Evolutionary conservation across 1,140 invertebrate genomes (phyloP).

Genomic region (Achroia grisella): DNA sequence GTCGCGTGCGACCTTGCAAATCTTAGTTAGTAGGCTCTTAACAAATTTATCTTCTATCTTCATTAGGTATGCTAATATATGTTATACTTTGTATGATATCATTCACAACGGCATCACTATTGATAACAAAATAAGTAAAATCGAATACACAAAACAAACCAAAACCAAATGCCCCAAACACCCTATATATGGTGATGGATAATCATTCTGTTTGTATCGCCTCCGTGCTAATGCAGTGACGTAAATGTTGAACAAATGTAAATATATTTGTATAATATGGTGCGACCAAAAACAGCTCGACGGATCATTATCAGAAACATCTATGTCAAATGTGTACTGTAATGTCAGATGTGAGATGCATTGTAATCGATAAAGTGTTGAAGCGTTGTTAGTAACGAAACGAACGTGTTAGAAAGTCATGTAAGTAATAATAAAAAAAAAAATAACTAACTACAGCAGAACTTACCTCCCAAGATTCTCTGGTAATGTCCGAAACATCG

Average conservation of each 20-base stretch:
- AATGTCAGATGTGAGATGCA: slow-evolving; percentile 39
- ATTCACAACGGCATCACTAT: no score
- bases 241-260: neutral
- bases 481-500: slow-evolving; percentile 86
- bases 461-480: slow-evolving; percentile 94
- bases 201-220: slow-evolving; percentile 4
- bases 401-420: slow-evolving; percentile 13
- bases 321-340: slow-evolving; percentile 43
- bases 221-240: slow-evolving; percentile 4
- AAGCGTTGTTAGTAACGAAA: slow-evolving; percentile 16
- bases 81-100: no score
- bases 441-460: neutral
- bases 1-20: no score
- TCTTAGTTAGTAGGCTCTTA: no score
- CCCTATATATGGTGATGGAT: neutral
- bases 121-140: no score
- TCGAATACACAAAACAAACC: no score
- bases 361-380: slow-evolving; percentile 16
- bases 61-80: no score
- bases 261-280: slow-evolving; percentile 1
- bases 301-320: slow-evolving; percentile 9
- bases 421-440: no score
- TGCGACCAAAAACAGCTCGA: slow-evolving; percentile 12
- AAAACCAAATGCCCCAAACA: no score
- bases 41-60: no score